Percentiles rank a stretch among this genome's conserved stretches.
phyloP scores from a whole-genome alignment of 2,888 invertebrate genomes.

The Coenonympha glycerion region DNA sequence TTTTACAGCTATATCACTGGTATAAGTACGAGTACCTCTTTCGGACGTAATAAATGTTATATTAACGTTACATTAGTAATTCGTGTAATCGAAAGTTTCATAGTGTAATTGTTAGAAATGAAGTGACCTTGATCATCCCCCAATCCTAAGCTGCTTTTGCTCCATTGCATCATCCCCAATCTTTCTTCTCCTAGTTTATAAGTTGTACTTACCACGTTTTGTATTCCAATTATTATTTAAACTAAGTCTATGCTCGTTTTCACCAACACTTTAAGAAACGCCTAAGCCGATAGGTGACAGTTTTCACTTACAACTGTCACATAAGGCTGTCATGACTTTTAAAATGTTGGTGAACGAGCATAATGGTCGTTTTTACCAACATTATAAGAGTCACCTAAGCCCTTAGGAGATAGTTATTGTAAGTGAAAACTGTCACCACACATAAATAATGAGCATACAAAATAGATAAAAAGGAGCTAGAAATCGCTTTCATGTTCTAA shows the following conservation, averaged over 20 bases:
- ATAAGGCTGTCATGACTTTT: too few species aligned
- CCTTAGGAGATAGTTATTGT: too few species aligned
- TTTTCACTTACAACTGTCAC: too few species aligned
- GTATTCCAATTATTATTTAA: too few species aligned
- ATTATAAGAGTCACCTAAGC: too few species aligned
- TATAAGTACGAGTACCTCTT: slow-evolving; percentile 65
- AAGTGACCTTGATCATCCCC: slow-evolving; percentile 73
- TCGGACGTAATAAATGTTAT: slow-evolving; percentile 37
- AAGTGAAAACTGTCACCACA: too few species aligned
- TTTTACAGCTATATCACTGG: slow-evolving; percentile 54
- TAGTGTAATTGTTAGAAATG: slow-evolving; percentile 65
- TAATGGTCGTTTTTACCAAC: too few species aligned
- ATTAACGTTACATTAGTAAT: slow-evolving; percentile 41
- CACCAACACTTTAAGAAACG: too few species aligned
- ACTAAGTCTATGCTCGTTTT: too few species aligned
- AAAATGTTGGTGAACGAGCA: too few species aligned
- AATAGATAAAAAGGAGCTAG: slow-evolving; percentile 56
- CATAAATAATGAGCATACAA: slow-evolving; percentile 54
- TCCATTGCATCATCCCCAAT: slow-evolving; percentile 43
- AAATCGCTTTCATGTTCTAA: slow-evolving; percentile 27
- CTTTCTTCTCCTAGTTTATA: slow-evolving; percentile 26
- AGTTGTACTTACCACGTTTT: too few species aligned
- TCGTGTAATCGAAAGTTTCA: slow-evolving; percentile 44
- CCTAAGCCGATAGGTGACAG: too few species aligned
- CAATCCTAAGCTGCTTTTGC: slow-evolving; percentile 63